Base-by-base conservation (phyloP, 2,113 vertebrate genomes). In the Microtus ochrogaster region DNA sequence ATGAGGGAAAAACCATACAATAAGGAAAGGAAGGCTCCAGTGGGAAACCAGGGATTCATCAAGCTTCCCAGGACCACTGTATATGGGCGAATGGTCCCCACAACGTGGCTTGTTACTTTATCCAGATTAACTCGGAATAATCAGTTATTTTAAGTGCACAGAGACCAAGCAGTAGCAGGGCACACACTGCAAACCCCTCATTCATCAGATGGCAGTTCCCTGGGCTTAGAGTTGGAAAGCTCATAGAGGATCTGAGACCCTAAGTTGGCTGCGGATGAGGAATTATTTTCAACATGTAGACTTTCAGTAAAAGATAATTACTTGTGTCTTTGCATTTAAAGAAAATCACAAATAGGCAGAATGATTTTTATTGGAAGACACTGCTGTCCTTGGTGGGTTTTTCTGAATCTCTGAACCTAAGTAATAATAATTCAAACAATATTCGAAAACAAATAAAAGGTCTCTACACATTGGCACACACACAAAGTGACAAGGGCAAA, bases 331-430 rank as follows among this genome's bases (percentile, higher is more conserved):
- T 36, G 73, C 72, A 89, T 77, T 93, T 94, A 85, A 21, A 33
- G 22, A 79, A 95, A 89, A 65, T 16, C 3, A 2, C 49, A 86
- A 82, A 0, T 49, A 47, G 86, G 22, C 36, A 52, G 77, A 47
- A 44, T 65, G 22, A 91, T 85, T 79, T 76, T 47, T 49, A 85
- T 2, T 55, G 26, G 14, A 82, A 90, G 44, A 91, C 13, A 39
- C 39, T 68, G 36, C 2, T 49, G 84, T 91, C 96, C 68, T 65
- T 41, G 55, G 63, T 21, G 22, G 41, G 5, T 55, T 88, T 82
- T 91, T 61, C 84, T 73, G 66, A 85, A 44, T 82, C 44, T 78
- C 22, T 78, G n/a, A 95, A 90, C 68, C 70, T 85, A 96, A 22
- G 82, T 85, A 74, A 78, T 7, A 4, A 85, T 92, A 39, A 97